Base-by-base conservation (phyloP, 2,888 invertebrate species). In the Crioceris asparagi region DNA sequence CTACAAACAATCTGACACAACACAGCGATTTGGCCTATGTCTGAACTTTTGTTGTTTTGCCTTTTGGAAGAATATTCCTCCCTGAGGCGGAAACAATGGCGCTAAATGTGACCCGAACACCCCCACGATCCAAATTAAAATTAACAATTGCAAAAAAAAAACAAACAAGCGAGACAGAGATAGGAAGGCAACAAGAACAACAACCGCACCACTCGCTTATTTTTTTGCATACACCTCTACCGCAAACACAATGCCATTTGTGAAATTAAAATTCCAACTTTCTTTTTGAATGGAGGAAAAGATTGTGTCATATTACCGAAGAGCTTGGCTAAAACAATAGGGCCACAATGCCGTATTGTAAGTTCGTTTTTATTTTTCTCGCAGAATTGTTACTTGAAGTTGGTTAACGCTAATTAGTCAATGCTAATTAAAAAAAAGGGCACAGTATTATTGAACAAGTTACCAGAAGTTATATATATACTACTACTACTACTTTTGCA, bases 361-460 rank as follows among this genome's bases (percentile, higher is more conserved):
- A 48, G 49, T 53, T 51, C 50, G 45, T 47, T 48, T 48, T 48
- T 44, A n/a, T n/a, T n/a, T n/a, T n/a, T n/a, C n/a, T n/a, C n/a
- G n/a, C 39, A 37, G 47, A 44, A 51, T 48, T 48, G 49, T 51
- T 45, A 50, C 51, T 51, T 47, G 43, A 52, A 54, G 47, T 51
- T 48, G 43, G 50, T 53, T 53, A 45, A 51, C 53, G 49, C 53
- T 56, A 57, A 57, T 57, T 57, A 56, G 56, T 50, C 54, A 52
- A 52, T 56, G 52, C 50, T 54, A 55, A 55, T 56, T 54, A 54
- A 54, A 53, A 53, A 53, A 51, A n/a, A n/a, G n/a, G 45, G 40
- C 43, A 43, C 45, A 41, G 43, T 48, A 46, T n/a, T n/a, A n/a
- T 48, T 43, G 48, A 48, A 48, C 46, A 38, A 45, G 44, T 44